Evolutionary conservation across 2,113 vertebrate species (phyloP), one percentile per base, ranked within the genome.

Genomic region (Sebastes schlegelii): DNA sequence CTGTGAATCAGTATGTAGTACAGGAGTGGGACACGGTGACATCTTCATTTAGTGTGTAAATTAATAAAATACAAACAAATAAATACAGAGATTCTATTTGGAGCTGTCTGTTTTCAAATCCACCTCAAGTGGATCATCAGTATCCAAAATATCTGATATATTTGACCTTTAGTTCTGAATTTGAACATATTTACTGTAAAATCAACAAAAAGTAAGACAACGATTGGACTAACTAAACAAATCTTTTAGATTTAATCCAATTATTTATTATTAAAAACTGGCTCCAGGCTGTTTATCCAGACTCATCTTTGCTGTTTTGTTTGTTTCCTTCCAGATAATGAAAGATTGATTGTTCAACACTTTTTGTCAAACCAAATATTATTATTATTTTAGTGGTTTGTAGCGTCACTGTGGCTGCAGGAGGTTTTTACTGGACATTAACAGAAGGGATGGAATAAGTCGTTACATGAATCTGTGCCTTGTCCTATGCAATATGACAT

Each of bases 401-500:
- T 34, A 46, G 68, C 68, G 1, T 10, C 51, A 1, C 48, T 21
- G 9, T 6, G 17, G 42, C 58, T n/a, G 0, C 64, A n/a, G 17
- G 4, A 42, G 26, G 34, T 13, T 48, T 60, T 51, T n/a, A 13
- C 23, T 12, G 58, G 58, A 52, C 61, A 23, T 54, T 2, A 76
- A 45, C 49, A 54, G 61, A 23, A 21, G 48, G 12, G 46, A 21
- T 64, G 60, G 49, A 75, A 2, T 46, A 6, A 23, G 40, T 45
- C 8, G 12, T 34, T 6, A 11, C 11, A 26, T 23, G 95, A 96
- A 95, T 96, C 96, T 96, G 96, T 97, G 96, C 96, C 96, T 97
- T 97, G 71, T 96, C 96, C 95, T 97, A 97, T 97, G 96, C 96
- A 57, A 77, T 55, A 46, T 23, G 45, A 62, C 55, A n/a, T 49